Evolutionary conservation across 2,113 vertebrate species (phyloP), one percentile per base, ranked within the genome.

Genomic region (Crotalus tigris): DNA sequence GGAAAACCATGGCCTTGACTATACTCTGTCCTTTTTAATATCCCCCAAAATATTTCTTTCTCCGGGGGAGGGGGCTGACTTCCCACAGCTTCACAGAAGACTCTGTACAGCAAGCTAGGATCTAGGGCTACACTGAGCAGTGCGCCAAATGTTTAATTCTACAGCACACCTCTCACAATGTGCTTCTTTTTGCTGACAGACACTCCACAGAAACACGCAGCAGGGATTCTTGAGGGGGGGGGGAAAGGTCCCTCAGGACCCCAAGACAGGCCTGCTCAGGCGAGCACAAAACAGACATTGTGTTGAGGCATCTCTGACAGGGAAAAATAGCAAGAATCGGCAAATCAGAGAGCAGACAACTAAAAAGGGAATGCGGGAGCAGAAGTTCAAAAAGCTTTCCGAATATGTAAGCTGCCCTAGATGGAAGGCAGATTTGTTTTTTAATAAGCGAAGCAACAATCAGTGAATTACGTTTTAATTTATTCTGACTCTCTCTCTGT

Each of bases 51-150:
- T 49, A 49, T 49, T 49, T 49, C 7, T 49, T 49, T 49, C 49
- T 49, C 49, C 1, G 1, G 49, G 49, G 49, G 49, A 49, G 49
- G 49, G 49, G 49, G 49, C 49, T 49, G 49, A 49, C 49, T 49
- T 8, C 49, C 49, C 49, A 49, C 49, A 49, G 29, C 87, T 11
- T 86, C 91, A 93, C 91, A 95, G 92, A 24, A 89, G 88, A 51
- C 0, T 49, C 1, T 46, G 12, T 23, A 69, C 26, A 15, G 85
- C 3, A 87, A 87, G 94, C 6, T 57, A 49, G 95, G 95, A 95
- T 93, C 9, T 1, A 88, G 88, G 59, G 94, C 93, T 94, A 95
- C 88, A 61, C 64, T 93, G 92, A 92, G 92, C 1, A 0, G 90
- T 75, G 85, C 0, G 2, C 53, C 0, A 5, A 95, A 33, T 64